Evolutionary conservation across 2,888 invertebrate species (phyloP), one percentile per base, ranked within the genome.

Genomic region (Odontothrips loti): DNA sequence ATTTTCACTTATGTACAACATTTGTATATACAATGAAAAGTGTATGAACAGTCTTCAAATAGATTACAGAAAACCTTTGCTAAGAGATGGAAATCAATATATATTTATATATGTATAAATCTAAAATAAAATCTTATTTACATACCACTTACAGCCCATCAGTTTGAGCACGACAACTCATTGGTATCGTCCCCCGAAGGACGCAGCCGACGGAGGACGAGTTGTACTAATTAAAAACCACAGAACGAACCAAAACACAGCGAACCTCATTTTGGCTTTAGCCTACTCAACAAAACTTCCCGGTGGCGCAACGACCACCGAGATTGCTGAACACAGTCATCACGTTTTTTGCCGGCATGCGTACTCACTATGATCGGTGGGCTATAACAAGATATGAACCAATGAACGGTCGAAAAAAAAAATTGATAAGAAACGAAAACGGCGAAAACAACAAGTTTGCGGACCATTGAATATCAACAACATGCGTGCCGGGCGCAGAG

Each of bases 71-170:
- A 75, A 75, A 75, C 68, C 68, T 75, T 43, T 75, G 68, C 68
- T 75, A 75, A 75, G 68, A 75, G 68, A 75, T 75, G 68, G 68
- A 75, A 75, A 75, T 75, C 68, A 75, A 75, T 75, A 75, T 75
- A 75, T 68, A 68, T 68, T 23, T 75, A 75, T 75, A 75, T 75
- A 75, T 75, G 68, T 75, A 75, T 75, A 75, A 75, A 75, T 75
- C 68, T 75, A 75, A 75, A 75, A 75, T 75, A 75, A 75, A 75
- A 27, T 75, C 68, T 75, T 75, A 75, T 75, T 75, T 75, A 75
- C 68, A 75, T 75, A 75, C 68, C 68, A 75, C 68, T 75, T 75
- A 75, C 68, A 75, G 68, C 68, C 68, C 68, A 75, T 75, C 68
- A 75, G 68, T 75, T 75, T 75, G 68, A 75, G 68, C 68, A 75